Percentiles rank a stretch among this genome's conserved stretches.
These are phyloP conservation scores for Agrotis clavis DNA, from an alignment of 2,888 invertebrate genomes.

Conservation along the genomic window DNA sequence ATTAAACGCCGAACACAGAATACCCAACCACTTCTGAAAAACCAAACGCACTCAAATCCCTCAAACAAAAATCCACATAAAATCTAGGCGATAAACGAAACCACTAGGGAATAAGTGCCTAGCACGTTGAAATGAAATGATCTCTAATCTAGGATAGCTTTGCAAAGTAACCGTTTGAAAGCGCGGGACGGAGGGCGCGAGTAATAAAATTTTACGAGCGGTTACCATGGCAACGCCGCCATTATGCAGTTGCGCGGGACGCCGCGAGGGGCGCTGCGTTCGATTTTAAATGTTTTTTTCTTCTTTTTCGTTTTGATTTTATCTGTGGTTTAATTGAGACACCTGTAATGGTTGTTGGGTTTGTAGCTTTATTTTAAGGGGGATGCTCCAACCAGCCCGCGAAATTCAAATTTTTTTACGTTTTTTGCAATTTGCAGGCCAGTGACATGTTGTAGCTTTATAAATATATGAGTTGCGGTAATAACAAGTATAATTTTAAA, in stretches of 20 bases:
- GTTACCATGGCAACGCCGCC: constrained; percentile 85
- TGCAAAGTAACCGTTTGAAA: constrained; percentile 78
- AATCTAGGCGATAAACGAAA: constrained; percentile 63
- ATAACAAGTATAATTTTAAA: too few species aligned
- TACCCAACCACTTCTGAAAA: constrained; percentile 28
- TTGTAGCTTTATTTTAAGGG: too few species aligned
- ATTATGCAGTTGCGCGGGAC: constrained; percentile 74
- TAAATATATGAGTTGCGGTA: too few species aligned
- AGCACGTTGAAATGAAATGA: constrained; percentile 65
- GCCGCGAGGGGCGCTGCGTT: constrained; percentile 69
- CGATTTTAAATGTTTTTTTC: constrained; percentile 43
- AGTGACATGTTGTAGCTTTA: too few species aligned
- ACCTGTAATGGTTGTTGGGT: background rate
- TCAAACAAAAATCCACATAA: constrained; percentile 55
- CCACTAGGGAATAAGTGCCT: constrained; percentile 61
- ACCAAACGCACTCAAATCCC: constrained; percentile 38
- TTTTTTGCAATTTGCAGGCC: too few species aligned
- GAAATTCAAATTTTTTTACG: too few species aligned
- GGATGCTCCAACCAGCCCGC: too few species aligned
- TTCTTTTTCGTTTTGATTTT: constrained; percentile 22
- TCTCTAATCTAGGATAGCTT: constrained; percentile 66
- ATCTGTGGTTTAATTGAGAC: constrained; percentile 33
- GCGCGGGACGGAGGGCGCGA: constrained; percentile 76
- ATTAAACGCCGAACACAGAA: constrained; percentile 18
- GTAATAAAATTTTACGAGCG: constrained; percentile 88